Evolutionary conservation across 2,113 vertebrate species (phyloP), one percentile per base, ranked within the genome.

Genomic region (Neomonachus schauinslandi): DNA sequence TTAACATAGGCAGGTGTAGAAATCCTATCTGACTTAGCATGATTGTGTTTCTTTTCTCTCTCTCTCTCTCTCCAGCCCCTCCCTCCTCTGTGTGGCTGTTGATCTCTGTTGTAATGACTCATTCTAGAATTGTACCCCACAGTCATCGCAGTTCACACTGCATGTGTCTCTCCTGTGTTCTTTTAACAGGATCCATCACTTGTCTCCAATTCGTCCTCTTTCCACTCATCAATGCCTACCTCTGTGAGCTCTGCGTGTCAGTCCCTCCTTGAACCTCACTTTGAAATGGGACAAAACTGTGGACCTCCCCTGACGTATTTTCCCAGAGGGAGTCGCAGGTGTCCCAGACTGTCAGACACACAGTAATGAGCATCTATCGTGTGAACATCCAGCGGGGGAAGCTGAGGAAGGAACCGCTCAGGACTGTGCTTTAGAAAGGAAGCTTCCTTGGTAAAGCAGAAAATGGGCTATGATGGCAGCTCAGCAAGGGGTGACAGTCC

Each of bases 71-170:
- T 96, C 42, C 97, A 59, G 72, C 91, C 91, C 86, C 97, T 89
- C 97, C 97, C 74, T 59, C 53, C 36, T 67, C 92, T 42, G 5
- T 86, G 57, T 82, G 61, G 93, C 95, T 84, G 91, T 24, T 77
- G 76, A 89, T 95, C 89, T 90, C 96, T 89, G 59, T 81, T 98
- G 97, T 86, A 98, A 92, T 98, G 97, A 98, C 96, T 98, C 98
- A 97, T 95, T 95, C 95, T 97, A 90, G 89, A 96, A 65, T 97
- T 67, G 82, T 97, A 91, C 90, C 95, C 96, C 77, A 81, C 89
- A 79, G 24, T 79, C 83, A 5, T 76, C 67, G 93, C 95, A 72
- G 24, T 92, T 74, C 80, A 33, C 59, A 31, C 49, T 87, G 22
- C 18, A 28, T 16, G 55, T 53, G 36, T 79, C 77, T 89, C 67